Conservation (phyloP, 2,888 invertebrate species). For the Andrena camellia region DNA sequence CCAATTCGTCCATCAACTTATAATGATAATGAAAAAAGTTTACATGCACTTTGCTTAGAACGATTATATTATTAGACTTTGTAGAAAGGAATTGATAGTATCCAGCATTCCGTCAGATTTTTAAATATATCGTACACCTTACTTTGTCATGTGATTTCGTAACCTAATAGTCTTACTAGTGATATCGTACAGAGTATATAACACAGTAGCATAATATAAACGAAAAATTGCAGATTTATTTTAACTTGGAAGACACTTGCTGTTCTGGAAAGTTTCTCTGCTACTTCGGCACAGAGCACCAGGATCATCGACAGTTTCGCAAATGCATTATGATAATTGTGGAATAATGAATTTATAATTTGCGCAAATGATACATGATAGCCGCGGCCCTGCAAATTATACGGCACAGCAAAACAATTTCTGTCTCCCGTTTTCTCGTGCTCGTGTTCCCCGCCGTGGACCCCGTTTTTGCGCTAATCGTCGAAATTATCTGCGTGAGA, state of each 20-base stretch:
- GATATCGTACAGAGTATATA: background rate
- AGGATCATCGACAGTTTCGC: constrained; percentile 78
- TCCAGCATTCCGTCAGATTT: too few species aligned
- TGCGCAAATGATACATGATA: constrained; percentile 83
- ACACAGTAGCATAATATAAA: background rate
- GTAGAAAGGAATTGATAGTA: too few species aligned
- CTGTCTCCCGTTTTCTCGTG: constrained; percentile 73
- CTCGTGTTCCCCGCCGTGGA: constrained; percentile 55
- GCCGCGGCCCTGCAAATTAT: constrained; percentile 81
- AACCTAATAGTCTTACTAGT: too few species aligned
- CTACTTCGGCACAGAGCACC: background rate
- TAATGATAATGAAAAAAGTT: too few species aligned
- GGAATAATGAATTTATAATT: constrained; percentile 85
- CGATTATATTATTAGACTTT: too few species aligned
- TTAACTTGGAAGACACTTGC: background rate
- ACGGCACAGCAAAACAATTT: constrained; percentile 80
- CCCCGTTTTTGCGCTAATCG: constrained; percentile 74
- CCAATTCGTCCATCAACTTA: too few species aligned
- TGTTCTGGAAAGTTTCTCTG: constrained; percentile 2
- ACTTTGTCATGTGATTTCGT: too few species aligned
- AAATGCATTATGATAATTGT: constrained; percentile 84
- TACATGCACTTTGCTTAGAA: too few species aligned
- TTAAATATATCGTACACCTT: too few species aligned
- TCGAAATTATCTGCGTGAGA: constrained; percentile 80
- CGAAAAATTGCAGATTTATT: background rate